phyloP scores from a whole-genome alignment of 2,113 vertebrate species.

The Vimba vimba region DNA sequence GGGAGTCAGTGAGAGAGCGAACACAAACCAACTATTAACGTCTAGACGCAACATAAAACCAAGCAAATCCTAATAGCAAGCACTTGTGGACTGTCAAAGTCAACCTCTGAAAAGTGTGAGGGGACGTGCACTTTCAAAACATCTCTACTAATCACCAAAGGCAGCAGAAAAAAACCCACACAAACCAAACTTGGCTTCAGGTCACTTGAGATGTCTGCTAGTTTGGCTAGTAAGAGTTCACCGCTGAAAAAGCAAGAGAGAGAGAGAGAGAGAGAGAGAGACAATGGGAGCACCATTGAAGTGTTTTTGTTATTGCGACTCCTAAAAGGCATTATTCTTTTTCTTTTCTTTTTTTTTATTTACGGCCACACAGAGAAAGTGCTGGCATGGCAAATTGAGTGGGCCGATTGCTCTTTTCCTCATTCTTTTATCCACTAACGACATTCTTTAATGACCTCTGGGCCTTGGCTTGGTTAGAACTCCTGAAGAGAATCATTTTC shows the following conservation, averaged over 20 bases:
- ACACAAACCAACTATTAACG: slow-evolving; percentile 90
- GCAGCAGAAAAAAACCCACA: slow-evolving; percentile 47
- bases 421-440: slow-evolving; percentile 31
- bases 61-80: slow-evolving; percentile 85
- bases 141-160: slow-evolving; percentile 37
- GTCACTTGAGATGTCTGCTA: slow-evolving; percentile 52
- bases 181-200: slow-evolving; percentile 45
- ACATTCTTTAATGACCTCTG: slow-evolving; percentile 45
- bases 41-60: slow-evolving; percentile 98
- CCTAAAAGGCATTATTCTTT: slow-evolving; percentile 1
- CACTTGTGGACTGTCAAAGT: slow-evolving; percentile 72
- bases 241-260: neutral
- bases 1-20: slow-evolving; percentile 71
- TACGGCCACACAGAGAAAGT: slow-evolving; percentile 26
- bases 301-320: neutral
- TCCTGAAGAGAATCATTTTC: slow-evolving; percentile 50
- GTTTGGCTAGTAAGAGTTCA: slow-evolving; percentile 38
- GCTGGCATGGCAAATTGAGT: slow-evolving; percentile 29
- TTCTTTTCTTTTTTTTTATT: neutral
- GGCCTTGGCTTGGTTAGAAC: slow-evolving; percentile 62
- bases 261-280: neutral
- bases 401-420: slow-evolving; percentile 42
- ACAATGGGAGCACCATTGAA: neutral
- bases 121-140: slow-evolving; percentile 53
- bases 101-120: slow-evolving; percentile 50